Percentiles rank a stretch among this genome's conserved stretches.
Conservation (phyloP, 2,888 invertebrate genomes). For the Ormia ochracea region DNA sequence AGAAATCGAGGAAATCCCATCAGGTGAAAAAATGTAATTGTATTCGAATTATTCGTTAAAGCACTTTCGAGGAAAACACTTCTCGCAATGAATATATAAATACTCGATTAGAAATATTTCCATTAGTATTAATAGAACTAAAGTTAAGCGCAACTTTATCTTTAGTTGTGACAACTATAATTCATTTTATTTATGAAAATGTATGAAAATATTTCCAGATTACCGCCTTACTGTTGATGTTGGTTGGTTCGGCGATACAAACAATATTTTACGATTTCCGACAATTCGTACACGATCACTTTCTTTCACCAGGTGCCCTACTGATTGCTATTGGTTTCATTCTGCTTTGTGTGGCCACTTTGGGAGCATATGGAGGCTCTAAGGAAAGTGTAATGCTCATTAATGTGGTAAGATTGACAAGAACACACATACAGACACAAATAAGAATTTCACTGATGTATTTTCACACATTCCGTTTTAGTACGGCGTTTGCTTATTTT, state of each 20-base stretch:
- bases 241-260: constrained; percentile 84
- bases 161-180: not conserved
- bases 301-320: constrained; percentile 88
- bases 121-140: too few relatives aligned
- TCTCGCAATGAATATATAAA: too few relatives aligned
- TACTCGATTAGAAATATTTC: too few relatives aligned
- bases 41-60: too few relatives aligned
- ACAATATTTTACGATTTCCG: constrained; percentile 85
- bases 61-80: too few relatives aligned
- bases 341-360: constrained; percentile 89
- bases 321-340: constrained; percentile 89
- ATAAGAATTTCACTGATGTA: not conserved
- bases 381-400: constrained; percentile 91
- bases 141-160: too few relatives aligned
- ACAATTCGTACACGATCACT: constrained; percentile 86
- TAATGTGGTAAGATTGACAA: constrained; percentile 84
- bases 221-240: constrained; percentile 84
- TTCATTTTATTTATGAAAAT: too few relatives aligned
- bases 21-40: too few relatives aligned
- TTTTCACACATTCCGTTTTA: constrained; percentile 69
- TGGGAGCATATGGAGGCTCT: constrained; percentile 94
- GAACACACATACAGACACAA: not conserved
- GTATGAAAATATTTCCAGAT: too few relatives aligned
- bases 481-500: constrained; percentile 86
- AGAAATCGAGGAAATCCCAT: too few relatives aligned